phyloP scores from a whole-genome alignment of 2,888 invertebrate species.

The Drosophila robusta region DNA sequence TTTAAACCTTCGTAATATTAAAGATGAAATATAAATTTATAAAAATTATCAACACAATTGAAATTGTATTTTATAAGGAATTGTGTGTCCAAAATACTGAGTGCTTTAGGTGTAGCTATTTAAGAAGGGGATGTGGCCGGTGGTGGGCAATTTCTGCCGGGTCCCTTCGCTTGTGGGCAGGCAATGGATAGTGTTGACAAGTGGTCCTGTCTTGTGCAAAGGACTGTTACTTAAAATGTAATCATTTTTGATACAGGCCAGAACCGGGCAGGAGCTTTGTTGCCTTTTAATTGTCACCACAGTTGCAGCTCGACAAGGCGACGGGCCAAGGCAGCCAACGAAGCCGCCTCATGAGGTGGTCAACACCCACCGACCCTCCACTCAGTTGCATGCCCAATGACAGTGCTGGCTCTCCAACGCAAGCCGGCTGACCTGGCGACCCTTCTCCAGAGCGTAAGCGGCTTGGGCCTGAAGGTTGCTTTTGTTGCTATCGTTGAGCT shows the following conservation, averaged over 20 bases:
- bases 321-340: conserved; percentile 12
- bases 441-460: conserved; percentile 32
- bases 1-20: too few relatives aligned
- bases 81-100: neutral
- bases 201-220: conserved; percentile 2
- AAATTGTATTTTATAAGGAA: neutral
- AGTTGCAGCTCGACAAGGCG: conserved; percentile 30
- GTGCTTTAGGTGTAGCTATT: neutral
- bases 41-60: neutral
- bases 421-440: conserved; percentile 2
- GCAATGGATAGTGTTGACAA: conserved; percentile 4
- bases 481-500: conserved; percentile 31
- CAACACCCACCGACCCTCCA: neutral
- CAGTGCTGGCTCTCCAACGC: neutral
- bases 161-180: neutral
- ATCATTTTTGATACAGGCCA: conserved; percentile 21
- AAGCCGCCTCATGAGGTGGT: too few relatives aligned
- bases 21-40: neutral
- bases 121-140: neutral
- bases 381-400: conserved; percentile 16
- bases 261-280: neutral
- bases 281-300: conserved; percentile 42
- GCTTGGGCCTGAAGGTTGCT: conserved; percentile 42
- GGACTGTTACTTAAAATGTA: conserved; percentile 29
- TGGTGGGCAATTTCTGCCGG: neutral